Base-by-base conservation (phyloP, 1,140 invertebrate species). In the Drosophila yakuba region DNA sequence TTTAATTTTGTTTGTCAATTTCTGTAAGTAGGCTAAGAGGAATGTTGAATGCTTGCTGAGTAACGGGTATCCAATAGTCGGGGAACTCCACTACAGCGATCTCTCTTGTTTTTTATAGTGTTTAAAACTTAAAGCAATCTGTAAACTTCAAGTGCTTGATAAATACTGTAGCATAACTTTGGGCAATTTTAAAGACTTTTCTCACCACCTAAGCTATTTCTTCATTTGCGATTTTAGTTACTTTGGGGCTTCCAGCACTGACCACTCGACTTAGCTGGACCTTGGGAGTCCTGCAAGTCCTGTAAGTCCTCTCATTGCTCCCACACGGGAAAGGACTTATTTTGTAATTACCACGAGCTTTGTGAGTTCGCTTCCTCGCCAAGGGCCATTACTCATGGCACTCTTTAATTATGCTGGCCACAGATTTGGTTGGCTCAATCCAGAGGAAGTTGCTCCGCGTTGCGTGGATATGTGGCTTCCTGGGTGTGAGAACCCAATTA, bases 401-500 rank as follows among this genome's bases (percentile, higher is more conserved):
- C 52, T 62, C 59, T 44, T 51, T 64, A 84, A 80, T 84, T 86
- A 81, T 75, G 62, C 83, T 20, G 58, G 25, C 28, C 56, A 52
- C 32, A 44, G 64, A 68, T 44, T 61, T 55, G 50, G 4, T 12
- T 35, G 11, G 12, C 3, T 23, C 20, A 36, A 58, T 51, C 15
- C 36, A 23, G 25, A 4, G 35, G 14, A 25, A 62, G 35, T 23
- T 41, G n/a, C 56, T 45, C 11, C 17, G 17, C n/a, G 1, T 45
- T 45, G 66, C 47, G 44, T 23, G 23, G 17, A 2, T 12, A 32
- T 41, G 59, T 59, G 41, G 23, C 28, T 44, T 45, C 38, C 17
- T 7, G 12, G 52, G 32, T 55, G 74, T 61, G 78, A 32, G 59
- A 72, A 75, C 63, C 75, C 83, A 88, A 88, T 79, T 88, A 86